A percentile compares a stretch with the other conserved stretches of the same genome.
These are phyloP conservation scores for Smithornis capensis DNA, from an alignment of 2,113 vertebrate species.

Conservation along the genomic window DNA sequence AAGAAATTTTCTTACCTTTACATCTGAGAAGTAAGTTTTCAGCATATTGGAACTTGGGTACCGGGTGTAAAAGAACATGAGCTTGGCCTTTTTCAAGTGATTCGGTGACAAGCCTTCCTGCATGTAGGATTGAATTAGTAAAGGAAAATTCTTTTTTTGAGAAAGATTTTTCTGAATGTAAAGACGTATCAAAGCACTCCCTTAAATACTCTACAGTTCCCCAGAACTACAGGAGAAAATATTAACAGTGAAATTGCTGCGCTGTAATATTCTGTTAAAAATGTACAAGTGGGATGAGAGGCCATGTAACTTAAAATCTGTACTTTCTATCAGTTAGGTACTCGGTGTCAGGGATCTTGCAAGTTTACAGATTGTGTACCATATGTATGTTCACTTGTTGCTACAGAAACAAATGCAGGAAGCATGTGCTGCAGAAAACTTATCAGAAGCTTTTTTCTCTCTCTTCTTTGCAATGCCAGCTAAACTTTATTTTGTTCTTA, in stretches of 20 bases:
- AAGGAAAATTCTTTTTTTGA: slow-evolving; percentile 77
- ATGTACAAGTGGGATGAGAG: neutral
- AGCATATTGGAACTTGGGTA: slow-evolving; percentile 99
- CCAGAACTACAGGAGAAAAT: neutral
- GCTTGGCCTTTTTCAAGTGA: slow-evolving; percentile 99
- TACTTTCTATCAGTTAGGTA: neutral
- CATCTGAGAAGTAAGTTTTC: slow-evolving; percentile 98
- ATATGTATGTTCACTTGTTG: slow-evolving; percentile 72
- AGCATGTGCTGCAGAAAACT: slow-evolving; percentile 8
- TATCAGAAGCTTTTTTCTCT: neutral
- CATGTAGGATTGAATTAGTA: slow-evolving; percentile 81
- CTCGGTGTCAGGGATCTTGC: neutral
- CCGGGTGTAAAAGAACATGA: slow-evolving; percentile 99
- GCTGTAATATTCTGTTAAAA: neutral
- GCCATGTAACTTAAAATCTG: neutral
- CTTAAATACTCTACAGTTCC: neutral
- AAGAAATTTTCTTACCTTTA: slow-evolving; percentile 87
- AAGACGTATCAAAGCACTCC: neutral
- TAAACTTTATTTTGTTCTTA: neutral
- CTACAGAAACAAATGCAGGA: slow-evolving; percentile 68
- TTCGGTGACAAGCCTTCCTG: slow-evolving; percentile 98
- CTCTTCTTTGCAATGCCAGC: neutral
- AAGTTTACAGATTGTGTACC: neutral
- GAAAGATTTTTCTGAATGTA: neutral
- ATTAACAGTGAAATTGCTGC: neutral